Evolutionary conservation across 2,888 invertebrate genomes (phyloP).

Genomic region (Agrotis puta): DNA sequence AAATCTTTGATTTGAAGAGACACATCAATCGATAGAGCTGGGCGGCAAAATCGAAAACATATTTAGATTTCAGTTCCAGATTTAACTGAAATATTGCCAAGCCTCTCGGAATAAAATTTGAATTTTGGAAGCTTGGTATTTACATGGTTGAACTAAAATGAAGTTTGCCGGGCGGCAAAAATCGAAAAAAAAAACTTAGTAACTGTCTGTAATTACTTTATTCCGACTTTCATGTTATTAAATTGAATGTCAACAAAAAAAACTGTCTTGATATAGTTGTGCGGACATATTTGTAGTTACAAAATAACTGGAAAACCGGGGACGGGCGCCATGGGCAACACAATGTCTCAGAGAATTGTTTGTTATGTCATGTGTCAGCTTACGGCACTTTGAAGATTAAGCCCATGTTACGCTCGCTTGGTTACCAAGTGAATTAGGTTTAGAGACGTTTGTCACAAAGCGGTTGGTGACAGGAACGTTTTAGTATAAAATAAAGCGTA

Average conservation of each 20-base stretch:
- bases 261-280: background rate
- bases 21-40: no score
- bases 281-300: background rate
- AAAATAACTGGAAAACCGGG: background rate
- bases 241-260: background rate
- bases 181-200: no score
- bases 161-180: no score
- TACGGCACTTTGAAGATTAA: conserved; percentile 25
- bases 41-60: no score
- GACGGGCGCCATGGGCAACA: background rate
- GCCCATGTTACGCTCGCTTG: conserved; percentile 1
- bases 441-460: conserved; percentile 9
- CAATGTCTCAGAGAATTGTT: conserved; percentile 5
- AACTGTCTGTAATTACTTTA: no score
- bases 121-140: no score
- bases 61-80: no score
- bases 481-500: background rate
- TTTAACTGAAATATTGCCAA: no score
- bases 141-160: no score
- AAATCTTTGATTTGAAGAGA: no score
- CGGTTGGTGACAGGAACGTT: background rate
- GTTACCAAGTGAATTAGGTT: conserved; percentile 1
- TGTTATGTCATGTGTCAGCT: conserved; percentile 28
- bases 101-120: no score
- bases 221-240: no score